phyloP scores from a whole-genome alignment of 2,113 vertebrate species.

The Agelaius tricolor region DNA sequence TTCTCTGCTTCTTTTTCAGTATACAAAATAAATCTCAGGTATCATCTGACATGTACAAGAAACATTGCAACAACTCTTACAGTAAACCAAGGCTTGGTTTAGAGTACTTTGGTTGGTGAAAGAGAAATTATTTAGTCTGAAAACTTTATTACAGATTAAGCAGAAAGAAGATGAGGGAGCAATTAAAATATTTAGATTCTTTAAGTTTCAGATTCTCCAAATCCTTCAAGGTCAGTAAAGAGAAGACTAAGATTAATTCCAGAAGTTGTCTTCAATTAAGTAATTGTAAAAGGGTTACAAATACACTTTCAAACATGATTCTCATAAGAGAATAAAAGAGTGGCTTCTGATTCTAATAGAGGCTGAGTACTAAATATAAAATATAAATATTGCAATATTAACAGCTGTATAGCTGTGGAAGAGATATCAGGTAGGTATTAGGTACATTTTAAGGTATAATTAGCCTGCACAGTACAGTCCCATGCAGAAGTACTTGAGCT shows the following conservation, averaged over 20 bases:
- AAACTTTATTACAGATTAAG: background rate
- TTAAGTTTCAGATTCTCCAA: background rate
- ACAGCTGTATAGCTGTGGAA: background rate
- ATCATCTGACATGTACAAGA: background rate
- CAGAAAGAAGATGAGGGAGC: background rate
- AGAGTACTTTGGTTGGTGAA: background rate
- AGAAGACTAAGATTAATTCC: background rate
- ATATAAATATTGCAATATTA: background rate
- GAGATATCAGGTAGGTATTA: background rate
- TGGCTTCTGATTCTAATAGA: background rate
- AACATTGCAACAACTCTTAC: background rate
- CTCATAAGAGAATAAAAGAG: background rate
- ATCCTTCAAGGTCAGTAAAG: background rate
- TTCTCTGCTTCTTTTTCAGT: background rate
- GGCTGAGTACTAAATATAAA: background rate
- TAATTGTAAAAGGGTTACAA: background rate
- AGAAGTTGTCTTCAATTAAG: background rate
- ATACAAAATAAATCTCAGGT: background rate
- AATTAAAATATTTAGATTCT: constrained; percentile 17
- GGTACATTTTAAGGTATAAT: background rate
- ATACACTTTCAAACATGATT: background rate
- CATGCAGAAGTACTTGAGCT: background rate
- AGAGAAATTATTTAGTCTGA: background rate
- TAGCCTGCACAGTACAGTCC: background rate
- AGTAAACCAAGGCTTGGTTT: background rate